These are phyloP conservation scores for Callinectes sapidus DNA, from an alignment of 2,888 invertebrate species.

Conservation along the genomic window DNA sequence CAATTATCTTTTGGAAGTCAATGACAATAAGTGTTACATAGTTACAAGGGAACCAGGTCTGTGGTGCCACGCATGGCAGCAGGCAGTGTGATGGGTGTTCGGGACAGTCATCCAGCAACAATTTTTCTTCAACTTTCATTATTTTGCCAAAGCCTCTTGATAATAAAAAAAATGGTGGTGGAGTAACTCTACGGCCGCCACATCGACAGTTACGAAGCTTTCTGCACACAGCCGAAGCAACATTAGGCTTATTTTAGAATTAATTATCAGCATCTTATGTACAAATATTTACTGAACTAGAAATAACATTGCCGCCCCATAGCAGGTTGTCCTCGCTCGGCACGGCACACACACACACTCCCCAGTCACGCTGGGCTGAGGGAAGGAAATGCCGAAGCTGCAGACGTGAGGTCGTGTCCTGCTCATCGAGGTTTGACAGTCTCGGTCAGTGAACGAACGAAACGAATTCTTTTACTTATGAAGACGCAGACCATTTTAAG, in stretches of 20 bases:
- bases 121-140: background rate
- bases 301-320: background rate
- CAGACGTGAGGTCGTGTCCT: background rate
- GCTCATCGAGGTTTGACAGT: background rate
- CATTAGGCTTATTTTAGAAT: conserved; percentile 20
- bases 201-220: background rate
- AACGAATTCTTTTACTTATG: background rate
- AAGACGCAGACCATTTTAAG: background rate
- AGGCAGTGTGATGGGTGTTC: background rate
- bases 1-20: background rate
- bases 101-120: background rate
- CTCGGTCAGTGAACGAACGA: background rate
- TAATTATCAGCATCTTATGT: conserved; percentile 20
- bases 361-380: background rate
- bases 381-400: background rate
- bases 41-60: background rate
- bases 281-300: background rate
- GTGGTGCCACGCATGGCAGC: background rate
- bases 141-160: background rate
- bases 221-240: background rate
- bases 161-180: background rate
- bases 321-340: background rate
- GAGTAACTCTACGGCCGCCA: background rate
- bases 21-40: background rate
- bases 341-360: background rate